Evolutionary conservation across 2,113 vertebrate species (phyloP), one percentile per base, ranked within the genome.

Genomic region (Lycocorax pyrrhopterus): DNA sequence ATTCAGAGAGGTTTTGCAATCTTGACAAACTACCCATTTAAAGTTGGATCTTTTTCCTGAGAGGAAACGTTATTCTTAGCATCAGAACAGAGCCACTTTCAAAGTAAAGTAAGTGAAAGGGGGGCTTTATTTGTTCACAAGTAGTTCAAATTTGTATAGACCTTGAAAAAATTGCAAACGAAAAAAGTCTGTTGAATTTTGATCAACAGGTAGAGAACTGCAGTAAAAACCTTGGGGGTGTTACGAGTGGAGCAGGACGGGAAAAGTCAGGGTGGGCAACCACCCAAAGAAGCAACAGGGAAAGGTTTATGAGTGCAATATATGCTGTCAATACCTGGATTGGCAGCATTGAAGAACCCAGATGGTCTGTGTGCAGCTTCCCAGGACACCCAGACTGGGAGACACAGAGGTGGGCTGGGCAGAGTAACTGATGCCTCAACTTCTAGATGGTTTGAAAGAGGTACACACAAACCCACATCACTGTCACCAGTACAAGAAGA

Each of bases 1-100:
- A 84, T 55, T 77, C 64, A 63, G 68, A 63, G 39, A 81, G 47
- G 35, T 90, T 96, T 90, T 86, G 76, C 68, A 81, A 5, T 67
- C 83, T 59, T 86, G 76, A 93, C 59, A 92, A 95, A 67, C 8
- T n/a, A 77, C 49, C 18, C 56, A 59, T 88, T 73, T 43, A 46
- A 76, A 89, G 37, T 90, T 52, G 43, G 33, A 82, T 85, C 41
- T 81, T 76, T 56, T 87, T 66, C n/a, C 51, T 67, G 43, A 89
- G 35, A 78, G 27, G 47, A 17, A 62, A 93, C 51, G 47, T 62
- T 89, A 62, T 77, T 90, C 68, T 80, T 67, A 69, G 37, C 43
- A 74, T 62, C 63, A 92, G 63, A 85, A 93, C 10, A 62, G 16
- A 90, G n/a, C 2, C 37, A 69, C 25, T 86, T 83, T 55, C 47